phyloP scores from a whole-genome alignment of 1,140 invertebrate genomes.

The Vanessa tameamea region DNA sequence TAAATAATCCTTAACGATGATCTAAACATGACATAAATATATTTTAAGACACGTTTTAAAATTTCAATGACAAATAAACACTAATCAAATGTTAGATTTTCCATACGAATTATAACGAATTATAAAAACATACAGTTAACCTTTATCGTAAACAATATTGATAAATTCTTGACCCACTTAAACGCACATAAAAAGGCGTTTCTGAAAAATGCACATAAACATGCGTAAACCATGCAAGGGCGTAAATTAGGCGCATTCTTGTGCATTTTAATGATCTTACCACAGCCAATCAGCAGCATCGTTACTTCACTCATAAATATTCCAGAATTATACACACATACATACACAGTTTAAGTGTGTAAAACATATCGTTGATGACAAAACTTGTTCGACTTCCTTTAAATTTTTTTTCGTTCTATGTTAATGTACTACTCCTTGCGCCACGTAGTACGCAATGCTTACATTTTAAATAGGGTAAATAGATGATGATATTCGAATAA shows the following conservation, averaged over 20 bases:
- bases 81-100: background rate
- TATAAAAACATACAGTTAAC: background rate
- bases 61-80: too few species aligned
- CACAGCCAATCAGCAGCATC: conserved; percentile 2
- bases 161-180: conserved; percentile 20
- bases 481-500: background rate
- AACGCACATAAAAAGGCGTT: conserved; percentile 14
- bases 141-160: background rate
- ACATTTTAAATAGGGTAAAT: background rate
- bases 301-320: background rate
- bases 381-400: too few species aligned
- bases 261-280: conserved; percentile 12
- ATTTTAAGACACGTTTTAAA: too few species aligned
- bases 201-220: conserved; percentile 16
- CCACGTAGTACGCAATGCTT: too few species aligned
- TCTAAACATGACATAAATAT: too few species aligned
- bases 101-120: background rate
- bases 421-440: too few species aligned
- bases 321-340: background rate
- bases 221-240: conserved; percentile 7
- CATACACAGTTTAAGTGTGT: too few species aligned
- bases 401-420: too few species aligned
- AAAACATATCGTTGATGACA: too few species aligned
- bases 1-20: too few species aligned
- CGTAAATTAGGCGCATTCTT: conserved; percentile 25